Evolutionary conservation across 1,140 invertebrate genomes (phyloP).

Genomic region (Holcopasites calliopsidis): DNA sequence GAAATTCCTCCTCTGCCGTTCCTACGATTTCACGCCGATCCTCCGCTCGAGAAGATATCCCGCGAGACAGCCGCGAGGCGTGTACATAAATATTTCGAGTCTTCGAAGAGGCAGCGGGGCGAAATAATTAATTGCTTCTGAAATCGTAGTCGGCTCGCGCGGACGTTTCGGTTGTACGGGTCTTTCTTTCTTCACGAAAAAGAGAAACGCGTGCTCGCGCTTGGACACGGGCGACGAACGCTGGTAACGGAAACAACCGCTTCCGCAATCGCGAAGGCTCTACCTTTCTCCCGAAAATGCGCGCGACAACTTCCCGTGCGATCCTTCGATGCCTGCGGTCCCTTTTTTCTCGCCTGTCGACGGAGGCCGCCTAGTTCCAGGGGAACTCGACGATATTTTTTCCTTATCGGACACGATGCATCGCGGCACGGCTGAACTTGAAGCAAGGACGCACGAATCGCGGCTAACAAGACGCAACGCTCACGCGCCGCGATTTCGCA

Average conservation of each 20-base stretch:
- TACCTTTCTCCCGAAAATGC: background rate
- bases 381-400: background rate
- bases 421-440: constrained; percentile 74
- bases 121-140: constrained; percentile 8
- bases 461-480: constrained; percentile 75
- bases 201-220: background rate
- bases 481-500: constrained; percentile 70
- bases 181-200: background rate
- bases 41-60: background rate
- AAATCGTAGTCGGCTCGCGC: constrained; percentile 7
- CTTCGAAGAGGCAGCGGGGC: background rate
- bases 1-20: constrained; percentile 27
- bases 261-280: background rate
- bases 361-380: no score
- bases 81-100: background rate
- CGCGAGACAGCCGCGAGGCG: background rate
- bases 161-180: background rate
- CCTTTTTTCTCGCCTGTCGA: no score
- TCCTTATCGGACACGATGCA: constrained; percentile 32
- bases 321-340: background rate
- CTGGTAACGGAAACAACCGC: background rate
- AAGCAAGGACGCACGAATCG: constrained; percentile 76
- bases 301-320: background rate
- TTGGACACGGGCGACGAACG: background rate
- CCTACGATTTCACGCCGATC: background rate